Percentiles rank a stretch among this genome's conserved stretches.
Evolutionary conservation across 2,888 invertebrate species (phyloP).

Genomic region (Argyresthia goedartella): DNA sequence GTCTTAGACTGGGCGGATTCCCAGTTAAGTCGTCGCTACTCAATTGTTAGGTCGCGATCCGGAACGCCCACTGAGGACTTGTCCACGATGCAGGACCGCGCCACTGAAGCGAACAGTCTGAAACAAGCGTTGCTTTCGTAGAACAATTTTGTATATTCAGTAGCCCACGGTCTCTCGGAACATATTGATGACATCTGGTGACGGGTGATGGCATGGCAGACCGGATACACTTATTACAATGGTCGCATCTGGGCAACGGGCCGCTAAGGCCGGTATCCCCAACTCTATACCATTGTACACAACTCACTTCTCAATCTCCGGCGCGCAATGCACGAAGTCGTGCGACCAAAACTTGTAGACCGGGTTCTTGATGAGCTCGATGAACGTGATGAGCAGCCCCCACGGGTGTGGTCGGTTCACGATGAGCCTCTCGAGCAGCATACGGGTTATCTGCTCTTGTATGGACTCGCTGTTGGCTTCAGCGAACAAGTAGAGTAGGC

Average conservation of each 20-base stretch:
- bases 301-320: conserved; percentile 97
- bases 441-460: conserved; percentile 98
- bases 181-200: too few relatives aligned
- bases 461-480: conserved; percentile 98
- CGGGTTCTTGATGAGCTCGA: conserved; percentile 98
- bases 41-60: conserved; percentile 74
- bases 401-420: conserved; percentile 99
- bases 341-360: conserved; percentile 99
- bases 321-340: conserved; percentile 99
- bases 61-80: conserved; percentile 76
- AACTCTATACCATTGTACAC: too few relatives aligned
- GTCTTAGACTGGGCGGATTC: conserved; percentile 50
- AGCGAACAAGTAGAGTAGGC: conserved; percentile 95
- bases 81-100: conserved; percentile 93
- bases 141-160: too few relatives aligned
- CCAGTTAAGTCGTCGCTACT: conserved; percentile 69
- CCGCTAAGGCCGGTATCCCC: too few relatives aligned
- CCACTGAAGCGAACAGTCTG: conserved; percentile 96
- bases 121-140: conserved; percentile 17
- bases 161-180: too few relatives aligned
- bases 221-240: too few relatives aligned
- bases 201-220: too few relatives aligned
- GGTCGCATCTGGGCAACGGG: too few relatives aligned
- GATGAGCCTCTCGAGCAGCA: conserved; percentile 95
- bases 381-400: conserved; percentile 98